Base-by-base conservation (phyloP, 2,113 vertebrate species). In the Phrynosoma blainvillii region DNA sequence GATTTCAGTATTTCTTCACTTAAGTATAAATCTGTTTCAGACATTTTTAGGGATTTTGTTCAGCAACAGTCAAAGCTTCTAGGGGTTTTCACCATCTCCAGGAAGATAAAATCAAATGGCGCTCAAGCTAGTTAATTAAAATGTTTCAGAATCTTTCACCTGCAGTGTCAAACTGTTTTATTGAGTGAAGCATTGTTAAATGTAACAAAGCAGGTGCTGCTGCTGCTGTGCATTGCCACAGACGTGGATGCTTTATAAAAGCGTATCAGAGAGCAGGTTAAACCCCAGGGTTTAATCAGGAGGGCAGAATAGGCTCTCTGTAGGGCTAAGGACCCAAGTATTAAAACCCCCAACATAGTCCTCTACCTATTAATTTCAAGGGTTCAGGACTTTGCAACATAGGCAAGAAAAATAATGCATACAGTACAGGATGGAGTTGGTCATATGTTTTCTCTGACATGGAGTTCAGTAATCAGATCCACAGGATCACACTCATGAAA, bases 71-170 rank as follows among this genome's bases (percentile, higher is more conserved):
- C 88, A 91, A 1, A 70, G 86, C 84, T 87, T 84, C 90, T 91
- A 74, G 84, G 88, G 84, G 83, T 92, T 91, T 89, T 90, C 82
- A 87, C 90, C 93, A 88, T 87, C 89, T 87, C 87, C 68, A 93
- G 77, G 84, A 86, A 92, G 85, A 94, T 0, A 89, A 88, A 95
- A 95, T 94, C 93, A 95, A 95, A 94, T 21, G 86, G 83, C 91
- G 90, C 86, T 92, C 73, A 40, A 87, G 90, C 89, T 89, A 94
- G 89, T 95, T 95, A 94, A 96, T 96, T 94, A 94, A 94, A 94
- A 94, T 89, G 87, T 95, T 94, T 93, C 94, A 89, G 92, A 95
- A 94, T 93, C 81, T 87, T 94, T 95, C 93, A 93, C 93, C 94
- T 93, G 91, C 0, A 0, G 81, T 84, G 71, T 93, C 92, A 95